Base-by-base conservation (phyloP, 2,888 invertebrate species). In the Mellilla xanthometata region DNA sequence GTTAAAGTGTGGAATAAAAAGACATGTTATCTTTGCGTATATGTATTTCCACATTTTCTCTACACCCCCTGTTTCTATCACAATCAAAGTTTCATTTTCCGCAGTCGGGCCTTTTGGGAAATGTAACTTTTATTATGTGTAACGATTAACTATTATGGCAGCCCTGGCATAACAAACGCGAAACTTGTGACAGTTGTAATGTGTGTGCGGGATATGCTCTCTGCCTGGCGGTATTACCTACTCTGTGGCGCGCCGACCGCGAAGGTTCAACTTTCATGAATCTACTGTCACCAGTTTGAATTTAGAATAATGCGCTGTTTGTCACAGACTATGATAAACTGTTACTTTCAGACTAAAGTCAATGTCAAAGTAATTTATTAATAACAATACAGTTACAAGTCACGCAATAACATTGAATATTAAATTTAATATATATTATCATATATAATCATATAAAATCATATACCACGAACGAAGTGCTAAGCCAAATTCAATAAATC, bases 181-280 rank as follows among this genome's bases (percentile, higher is more conserved):
- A 11, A 47, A 41, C 32, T 47, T 47, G 28, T 47, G 41, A 41
- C 47, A 40, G 46, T 38, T 41, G 41, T 41, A 47, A 41, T 41
- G 32, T 35, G 42, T 34, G 29, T 35, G 46, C 33, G 32, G 36
- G 31, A 33, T 41, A 36, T 12, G 36, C 36, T 27, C 27, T 33
- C 33, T 36, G 28, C 19, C 29, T 11, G 12, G 10, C 12, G 10
- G 19, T 22, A 24, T 24, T 33, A 24, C 2, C 11, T 11, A 8
- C 24, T 13, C 24, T 27, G 27, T 10, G 26, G 9, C 15, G 7
- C 10, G 12, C 10, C 34, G 12, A 12, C 32, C 32, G 27, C 23
- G 12, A 8, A n/a, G 12, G 29, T 11, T 19, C 0, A 39, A 39
- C 33, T 44, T 44, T 44, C 24, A 24, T 33, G 44, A 33, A 44